Conservation (phyloP, 2,888 invertebrate genomes). For the Habroteleia sp. region DNA sequence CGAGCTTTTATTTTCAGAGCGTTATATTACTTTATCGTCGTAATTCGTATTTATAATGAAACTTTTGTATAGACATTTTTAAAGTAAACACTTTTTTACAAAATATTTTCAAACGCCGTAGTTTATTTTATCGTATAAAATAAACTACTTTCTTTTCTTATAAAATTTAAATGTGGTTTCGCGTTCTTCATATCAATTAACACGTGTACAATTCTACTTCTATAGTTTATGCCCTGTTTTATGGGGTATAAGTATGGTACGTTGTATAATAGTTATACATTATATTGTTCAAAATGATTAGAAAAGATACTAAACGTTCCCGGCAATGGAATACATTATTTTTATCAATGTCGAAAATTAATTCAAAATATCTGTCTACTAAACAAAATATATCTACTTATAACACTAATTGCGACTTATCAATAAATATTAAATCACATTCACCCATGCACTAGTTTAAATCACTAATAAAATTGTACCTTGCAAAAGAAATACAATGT, state of each 20-base stretch:
- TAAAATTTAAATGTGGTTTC: constrained; percentile 39
- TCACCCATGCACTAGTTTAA: constrained; percentile 65
- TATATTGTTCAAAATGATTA: constrained; percentile 66
- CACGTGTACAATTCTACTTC: constrained; percentile 51
- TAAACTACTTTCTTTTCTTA: background rate
- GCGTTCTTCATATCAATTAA: constrained; percentile 48
- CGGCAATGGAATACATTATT: constrained; percentile 67
- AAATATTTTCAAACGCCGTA: no score
- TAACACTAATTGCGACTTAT: constrained; percentile 67
- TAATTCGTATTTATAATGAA: no score
- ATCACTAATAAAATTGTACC: constrained; percentile 65
- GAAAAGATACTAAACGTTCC: constrained; percentile 69
- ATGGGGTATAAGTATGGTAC: constrained; percentile 53
- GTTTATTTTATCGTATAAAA: no score
- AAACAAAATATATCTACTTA: constrained; percentile 70
- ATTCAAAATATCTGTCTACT: constrained; percentile 53
- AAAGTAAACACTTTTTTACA: no score
- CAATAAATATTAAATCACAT: constrained; percentile 66
- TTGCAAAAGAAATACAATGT: constrained; percentile 28
- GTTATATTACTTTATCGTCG: no score
- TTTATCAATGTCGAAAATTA: constrained; percentile 66
- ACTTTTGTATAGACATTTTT: no score
- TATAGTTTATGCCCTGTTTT: constrained; percentile 55
- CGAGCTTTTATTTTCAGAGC: no score
- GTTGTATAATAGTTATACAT: constrained; percentile 40